These are phyloP conservation scores for Carollia perspicillata DNA, from an alignment of 2,113 vertebrate species.

Conservation along the genomic window DNA sequence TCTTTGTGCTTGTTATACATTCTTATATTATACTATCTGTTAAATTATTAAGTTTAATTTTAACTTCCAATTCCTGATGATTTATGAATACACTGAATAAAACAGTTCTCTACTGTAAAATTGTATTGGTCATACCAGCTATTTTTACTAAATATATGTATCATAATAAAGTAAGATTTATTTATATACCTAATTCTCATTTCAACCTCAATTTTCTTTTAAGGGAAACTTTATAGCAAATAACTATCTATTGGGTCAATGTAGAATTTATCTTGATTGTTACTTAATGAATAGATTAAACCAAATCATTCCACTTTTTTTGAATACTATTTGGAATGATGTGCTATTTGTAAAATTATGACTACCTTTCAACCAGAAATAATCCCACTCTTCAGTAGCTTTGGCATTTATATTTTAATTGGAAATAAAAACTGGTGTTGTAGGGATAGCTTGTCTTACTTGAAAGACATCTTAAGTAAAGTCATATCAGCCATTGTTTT, in stretches of 20 bases:
- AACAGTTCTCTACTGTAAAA: not conserved
- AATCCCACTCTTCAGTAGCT: not conserved
- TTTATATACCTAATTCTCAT: not conserved
- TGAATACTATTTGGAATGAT: conserved; percentile 22
- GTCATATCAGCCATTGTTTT: conserved; percentile 35
- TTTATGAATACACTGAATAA: conserved; percentile 14
- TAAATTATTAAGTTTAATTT: conserved; percentile 58
- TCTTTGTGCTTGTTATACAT: conserved; percentile 17
- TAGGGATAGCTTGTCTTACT: not conserved
- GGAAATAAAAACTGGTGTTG: not conserved
- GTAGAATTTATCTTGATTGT: not conserved
- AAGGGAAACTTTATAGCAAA: not conserved
- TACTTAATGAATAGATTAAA: conserved; percentile 19
- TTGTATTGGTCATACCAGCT: not conserved
- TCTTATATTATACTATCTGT: conserved; percentile 47
- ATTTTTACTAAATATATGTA: not conserved
- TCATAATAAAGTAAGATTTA: not conserved
- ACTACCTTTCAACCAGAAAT: conserved; percentile 30
- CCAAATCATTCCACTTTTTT: not conserved
- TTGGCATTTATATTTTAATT: conserved; percentile 33
- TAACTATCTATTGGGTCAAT: not conserved
- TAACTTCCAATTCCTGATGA: conserved; percentile 25
- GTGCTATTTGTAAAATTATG: conserved; percentile 20
- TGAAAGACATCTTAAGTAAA: conserved; percentile 43
- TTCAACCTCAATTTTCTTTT: conserved; percentile 44